Base-by-base conservation (phyloP, 2,113 vertebrate species). In the Chascanopsetta lugubris region DNA sequence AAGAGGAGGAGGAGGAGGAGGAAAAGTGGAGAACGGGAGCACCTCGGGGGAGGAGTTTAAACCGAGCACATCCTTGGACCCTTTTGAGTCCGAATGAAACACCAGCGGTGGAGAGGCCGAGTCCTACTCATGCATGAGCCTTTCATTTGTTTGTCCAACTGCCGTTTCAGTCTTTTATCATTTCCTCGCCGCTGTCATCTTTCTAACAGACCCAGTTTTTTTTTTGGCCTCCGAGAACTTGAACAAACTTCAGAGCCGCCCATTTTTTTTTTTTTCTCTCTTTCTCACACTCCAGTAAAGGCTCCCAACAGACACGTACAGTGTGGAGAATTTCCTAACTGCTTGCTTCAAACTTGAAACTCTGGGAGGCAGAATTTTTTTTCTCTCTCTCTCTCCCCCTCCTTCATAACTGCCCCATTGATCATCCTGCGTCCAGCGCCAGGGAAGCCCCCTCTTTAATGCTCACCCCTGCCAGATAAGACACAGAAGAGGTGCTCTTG, bases 131-230 rank as follows among this genome's bases (percentile, higher is more conserved):
- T 73, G 43, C 29, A 24, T 60, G 30, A 69, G 54, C 65, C 65
- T 59, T 80, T 84, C 72, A 69, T 81, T 66, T 77, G 54, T 87
- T 79, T 66, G 53, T 83, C 70, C 72, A 77, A 40, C 50, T 63
- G 50, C 66, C 50, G 53, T 81, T 20, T 48, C n/a, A 56, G 70
- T 71, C 57, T 89, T 78, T 67, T 60, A 75, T 63, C 72, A 50
- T 72, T 73, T 74, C 63, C 45, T 77, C 69, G 32, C 38, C 48
- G 9, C 71, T 20, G 38, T 87, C 87, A 86, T 90, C 57, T 68
- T 50, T 89, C 82, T 75, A 85, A 60, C 86, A 86, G 81, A 84
- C 85, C n/a, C n/a, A 25, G 72, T 22, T 57, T 78, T 89, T 86
- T 74, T 40, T 49, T 84, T 77, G 85, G 85, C 88, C 34, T 54